Conservation (phyloP, 2,888 invertebrate genomes). For the Aphodius granarius region DNA sequence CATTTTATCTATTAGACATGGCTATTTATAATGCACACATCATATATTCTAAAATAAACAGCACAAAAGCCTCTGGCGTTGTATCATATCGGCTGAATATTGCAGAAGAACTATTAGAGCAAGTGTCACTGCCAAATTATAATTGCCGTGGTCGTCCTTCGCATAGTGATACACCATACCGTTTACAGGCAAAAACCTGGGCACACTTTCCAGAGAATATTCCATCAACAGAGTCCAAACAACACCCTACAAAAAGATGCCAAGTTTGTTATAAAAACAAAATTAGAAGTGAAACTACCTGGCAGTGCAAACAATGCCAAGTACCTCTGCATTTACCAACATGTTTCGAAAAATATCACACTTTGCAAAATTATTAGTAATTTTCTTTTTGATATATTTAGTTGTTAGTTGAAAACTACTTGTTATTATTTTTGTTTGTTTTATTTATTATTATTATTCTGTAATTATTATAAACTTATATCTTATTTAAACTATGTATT, state of each 20-base stretch:
- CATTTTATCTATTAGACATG: slow-evolving; percentile 32
- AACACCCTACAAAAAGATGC: slow-evolving; percentile 20
- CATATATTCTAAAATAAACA: slow-evolving; percentile 22
- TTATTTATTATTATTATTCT: neutral
- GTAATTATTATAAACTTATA: neutral
- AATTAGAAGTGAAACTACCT: slow-evolving; percentile 28
- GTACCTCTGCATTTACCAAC: slow-evolving; percentile 29
- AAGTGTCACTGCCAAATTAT: slow-evolving; percentile 30
- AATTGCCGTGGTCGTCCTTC: slow-evolving; percentile 29
- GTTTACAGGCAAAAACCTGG: slow-evolving; percentile 31
- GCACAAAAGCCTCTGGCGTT: slow-evolving; percentile 27
- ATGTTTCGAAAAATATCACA: slow-evolving; percentile 31
- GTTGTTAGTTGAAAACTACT: neutral
- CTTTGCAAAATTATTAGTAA: slow-evolving; percentile 27
- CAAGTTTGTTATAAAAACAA: slow-evolving; percentile 28
- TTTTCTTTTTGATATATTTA: neutral
- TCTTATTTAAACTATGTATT: too few relatives aligned
- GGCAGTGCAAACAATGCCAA: slow-evolving; percentile 27
- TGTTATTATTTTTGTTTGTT: neutral
- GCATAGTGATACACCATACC: slow-evolving; percentile 25
- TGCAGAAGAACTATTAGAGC: slow-evolving; percentile 28
- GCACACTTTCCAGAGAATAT: slow-evolving; percentile 33
- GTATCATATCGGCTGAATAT: slow-evolving; percentile 29
- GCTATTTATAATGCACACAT: slow-evolving; percentile 29
- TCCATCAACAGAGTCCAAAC: slow-evolving; percentile 24